Percentiles rank a stretch among this genome's conserved stretches.
Evolutionary conservation across 2,888 invertebrate species (phyloP).

Genomic region (Morinoia aosen): DNA sequence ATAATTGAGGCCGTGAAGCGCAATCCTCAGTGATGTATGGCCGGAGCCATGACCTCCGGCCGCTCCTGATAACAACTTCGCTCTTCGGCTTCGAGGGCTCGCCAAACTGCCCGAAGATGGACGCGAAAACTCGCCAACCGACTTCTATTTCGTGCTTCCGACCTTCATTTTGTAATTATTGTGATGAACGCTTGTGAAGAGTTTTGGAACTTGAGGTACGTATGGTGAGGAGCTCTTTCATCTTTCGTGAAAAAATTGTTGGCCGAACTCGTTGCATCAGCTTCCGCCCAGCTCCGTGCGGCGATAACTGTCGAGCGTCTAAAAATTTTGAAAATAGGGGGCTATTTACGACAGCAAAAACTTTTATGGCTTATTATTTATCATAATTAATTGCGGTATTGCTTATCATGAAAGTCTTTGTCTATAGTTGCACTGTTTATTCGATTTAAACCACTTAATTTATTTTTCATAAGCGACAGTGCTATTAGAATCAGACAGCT

Average conservation of each 20-base stretch:
- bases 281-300: too few relatives aligned
- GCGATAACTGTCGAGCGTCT: too few relatives aligned
- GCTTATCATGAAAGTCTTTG: too few relatives aligned
- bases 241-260: neutral
- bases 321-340: too few relatives aligned
- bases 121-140: neutral
- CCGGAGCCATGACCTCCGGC: neutral
- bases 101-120: neutral
- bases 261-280: neutral
- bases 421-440: too few relatives aligned
- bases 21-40: neutral
- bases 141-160: too few relatives aligned
- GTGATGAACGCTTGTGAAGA: neutral
- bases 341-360: too few relatives aligned
- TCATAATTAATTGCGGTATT: too few relatives aligned
- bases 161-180: neutral
- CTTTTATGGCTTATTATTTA: too few relatives aligned
- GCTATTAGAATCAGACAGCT: too few relatives aligned
- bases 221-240: neutral
- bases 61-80: neutral
- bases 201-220: neutral
- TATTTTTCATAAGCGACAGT: too few relatives aligned
- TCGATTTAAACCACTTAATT: too few relatives aligned
- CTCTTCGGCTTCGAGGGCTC: neutral
- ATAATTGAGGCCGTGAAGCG: neutral